Evolutionary conservation across 30 jellyfish, hydroid and myxozoan species (phyloP).

Genomic region (Mastigias papua): DNA sequence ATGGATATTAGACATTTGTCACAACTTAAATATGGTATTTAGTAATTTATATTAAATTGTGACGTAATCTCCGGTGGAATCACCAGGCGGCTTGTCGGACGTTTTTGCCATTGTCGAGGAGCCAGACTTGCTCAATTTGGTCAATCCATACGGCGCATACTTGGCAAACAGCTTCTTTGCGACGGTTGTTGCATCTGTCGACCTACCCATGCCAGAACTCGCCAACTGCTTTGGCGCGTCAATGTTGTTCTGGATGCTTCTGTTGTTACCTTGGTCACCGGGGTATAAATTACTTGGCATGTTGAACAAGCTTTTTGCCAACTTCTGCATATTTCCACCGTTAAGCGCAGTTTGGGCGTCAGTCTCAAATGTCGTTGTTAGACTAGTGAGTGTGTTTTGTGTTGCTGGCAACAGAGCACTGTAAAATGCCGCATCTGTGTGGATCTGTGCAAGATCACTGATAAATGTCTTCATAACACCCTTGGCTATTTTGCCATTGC

Average conservation of each 20-base stretch:
- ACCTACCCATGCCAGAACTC: not conserved
- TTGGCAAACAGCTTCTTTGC: not conserved
- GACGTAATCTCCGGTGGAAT: not conserved
- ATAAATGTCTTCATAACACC: not conserved
- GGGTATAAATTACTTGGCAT: conserved; percentile 4
- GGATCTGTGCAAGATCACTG: not conserved
- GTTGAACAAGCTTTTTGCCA: not conserved
- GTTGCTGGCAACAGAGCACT: not conserved
- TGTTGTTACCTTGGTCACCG: not conserved
- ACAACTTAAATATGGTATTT: too few relatives aligned
- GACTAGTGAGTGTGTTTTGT: not conserved
- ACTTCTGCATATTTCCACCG: not conserved
- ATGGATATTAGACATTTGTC: too few relatives aligned
- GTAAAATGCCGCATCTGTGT: not conserved
- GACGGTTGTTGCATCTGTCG: not conserved
- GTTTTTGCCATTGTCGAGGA: not conserved
- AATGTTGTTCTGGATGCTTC: not conserved
- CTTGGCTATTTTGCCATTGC: not conserved
- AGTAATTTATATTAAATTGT: too few relatives aligned
- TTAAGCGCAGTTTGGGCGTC: not conserved
- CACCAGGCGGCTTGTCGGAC: not conserved
- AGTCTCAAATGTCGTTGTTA: not conserved
- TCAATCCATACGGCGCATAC: not conserved
- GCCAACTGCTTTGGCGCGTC: not conserved
- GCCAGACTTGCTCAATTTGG: not conserved